A percentile compares a stretch with the other conserved stretches of the same genome.
phyloP scores from a whole-genome alignment of 2,113 vertebrate species.

The Bucco capensis region DNA sequence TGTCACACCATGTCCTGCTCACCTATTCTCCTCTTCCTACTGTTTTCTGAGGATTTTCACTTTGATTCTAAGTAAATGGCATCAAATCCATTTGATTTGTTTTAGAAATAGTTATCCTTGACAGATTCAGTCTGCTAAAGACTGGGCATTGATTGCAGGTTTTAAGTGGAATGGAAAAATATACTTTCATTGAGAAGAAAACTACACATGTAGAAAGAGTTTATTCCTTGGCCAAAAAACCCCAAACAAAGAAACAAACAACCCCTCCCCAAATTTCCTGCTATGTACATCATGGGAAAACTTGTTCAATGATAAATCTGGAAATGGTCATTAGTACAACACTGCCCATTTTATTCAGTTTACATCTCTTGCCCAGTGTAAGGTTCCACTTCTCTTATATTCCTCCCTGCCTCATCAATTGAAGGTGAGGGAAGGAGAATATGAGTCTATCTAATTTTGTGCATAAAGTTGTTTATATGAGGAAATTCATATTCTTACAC shows the following conservation, averaged over 20 bases:
- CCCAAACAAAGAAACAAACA: not conserved
- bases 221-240: not conserved
- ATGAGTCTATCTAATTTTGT: not conserved
- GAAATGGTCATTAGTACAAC: not conserved
- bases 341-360: not conserved
- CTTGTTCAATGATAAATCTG: not conserved
- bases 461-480: not conserved
- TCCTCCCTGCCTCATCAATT: not conserved
- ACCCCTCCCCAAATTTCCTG: not conserved
- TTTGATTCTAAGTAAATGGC: not conserved
- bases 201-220: not conserved
- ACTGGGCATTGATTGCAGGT: not conserved
- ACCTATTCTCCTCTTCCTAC: not conserved
- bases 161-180: constrained; percentile 31
- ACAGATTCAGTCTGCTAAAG: not conserved
- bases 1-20: not conserved
- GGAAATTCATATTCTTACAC: not conserved
- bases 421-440: not conserved
- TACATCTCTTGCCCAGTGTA: not conserved
- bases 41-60: not conserved
- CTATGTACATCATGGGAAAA: not conserved
- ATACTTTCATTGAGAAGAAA: not conserved
- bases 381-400: not conserved
- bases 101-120: constrained; percentile 17
- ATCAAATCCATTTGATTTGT: not conserved